phyloP scores from a whole-genome alignment of 2,113 vertebrate genomes.

The Pithys albifrons region DNA sequence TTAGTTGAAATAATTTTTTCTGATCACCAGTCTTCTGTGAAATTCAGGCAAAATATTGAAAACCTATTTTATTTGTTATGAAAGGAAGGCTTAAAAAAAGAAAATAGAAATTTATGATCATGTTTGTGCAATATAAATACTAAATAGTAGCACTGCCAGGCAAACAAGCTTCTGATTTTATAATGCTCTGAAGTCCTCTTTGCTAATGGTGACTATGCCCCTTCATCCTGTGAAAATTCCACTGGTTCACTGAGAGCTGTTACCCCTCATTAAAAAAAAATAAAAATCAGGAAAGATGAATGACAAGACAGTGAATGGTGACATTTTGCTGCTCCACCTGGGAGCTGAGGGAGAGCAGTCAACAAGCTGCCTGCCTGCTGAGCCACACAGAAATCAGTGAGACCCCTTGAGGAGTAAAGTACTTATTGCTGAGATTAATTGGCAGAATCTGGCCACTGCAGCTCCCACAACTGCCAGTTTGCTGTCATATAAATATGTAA shows the following conservation, averaged over 20 bases:
- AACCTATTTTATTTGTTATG: not conserved
- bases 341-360: not conserved
- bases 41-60: not conserved
- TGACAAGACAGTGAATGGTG: not conserved
- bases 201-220: not conserved
- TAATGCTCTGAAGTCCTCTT: not conserved
- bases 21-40: not conserved
- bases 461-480: conserved; percentile 1
- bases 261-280: not conserved
- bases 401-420: conserved; percentile 11
- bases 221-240: not conserved
- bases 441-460: conserved; percentile 31
- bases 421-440: conserved; percentile 2
- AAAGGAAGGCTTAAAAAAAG: not conserved
- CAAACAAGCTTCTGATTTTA: not conserved
- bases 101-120: not conserved
- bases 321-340: conserved; percentile 33
- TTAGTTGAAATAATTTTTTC: not conserved
- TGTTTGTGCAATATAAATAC: not conserved
- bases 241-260: not conserved
- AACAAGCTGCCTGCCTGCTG: conserved; percentile 43
- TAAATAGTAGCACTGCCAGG: not conserved
- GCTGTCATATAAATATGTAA: not conserved
- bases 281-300: not conserved
- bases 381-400: conserved; percentile 18